Base-by-base conservation (phyloP, 2,113 vertebrate genomes). In the Gnathonemus echidnorhynchus region DNA sequence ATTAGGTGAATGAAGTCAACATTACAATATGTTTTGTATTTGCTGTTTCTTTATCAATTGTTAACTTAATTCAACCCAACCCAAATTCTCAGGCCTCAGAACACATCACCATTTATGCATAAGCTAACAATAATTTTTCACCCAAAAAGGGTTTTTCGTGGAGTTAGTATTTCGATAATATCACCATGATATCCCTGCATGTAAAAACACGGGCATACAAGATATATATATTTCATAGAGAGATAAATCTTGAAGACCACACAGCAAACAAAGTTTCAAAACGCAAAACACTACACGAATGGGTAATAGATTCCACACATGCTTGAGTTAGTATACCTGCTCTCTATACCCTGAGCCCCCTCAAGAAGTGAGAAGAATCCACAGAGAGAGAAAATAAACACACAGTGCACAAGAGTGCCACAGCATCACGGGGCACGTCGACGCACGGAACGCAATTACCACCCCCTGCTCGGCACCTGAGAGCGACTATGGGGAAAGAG, bases 401-500 rank as follows among this genome's bases (percentile, higher is more conserved):
- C 49, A 70, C 27, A 74, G 35, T 50, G 17, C 24, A 70, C 48
- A 27, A 39, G 91, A 91, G 91, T 88, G 88, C 90, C 90, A 89
- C 90, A 90, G 91, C 92, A 91, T 91, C 90, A 89, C 90, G 92
- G 91, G 91, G 66, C 84, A 42, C 89, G 87, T 90, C 88, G 27
- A 8, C 89, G 89, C 90, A 70, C 70, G 85, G 92, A 92, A 93
- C 91, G 89, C 91, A 89, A 93, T 92, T 93, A 93, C 92, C 93
- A 93, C 92, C 91, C 92, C 90, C 90, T 90, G 89, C 90, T 88
- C 89, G 42, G 77, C 91, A 90, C 88, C 50, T 39, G 87, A 86
- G 58, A 90, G 58, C 48, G 27, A 48, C 77, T 86, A 50, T 31
- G 10, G 53, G 74, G 88, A 24, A 56, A 84, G 80, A 80, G 27